Evolutionary conservation across 2,113 vertebrate species (phyloP), one percentile per base, ranked within the genome.

Genomic region (Pomatostomus ruficeps): DNA sequence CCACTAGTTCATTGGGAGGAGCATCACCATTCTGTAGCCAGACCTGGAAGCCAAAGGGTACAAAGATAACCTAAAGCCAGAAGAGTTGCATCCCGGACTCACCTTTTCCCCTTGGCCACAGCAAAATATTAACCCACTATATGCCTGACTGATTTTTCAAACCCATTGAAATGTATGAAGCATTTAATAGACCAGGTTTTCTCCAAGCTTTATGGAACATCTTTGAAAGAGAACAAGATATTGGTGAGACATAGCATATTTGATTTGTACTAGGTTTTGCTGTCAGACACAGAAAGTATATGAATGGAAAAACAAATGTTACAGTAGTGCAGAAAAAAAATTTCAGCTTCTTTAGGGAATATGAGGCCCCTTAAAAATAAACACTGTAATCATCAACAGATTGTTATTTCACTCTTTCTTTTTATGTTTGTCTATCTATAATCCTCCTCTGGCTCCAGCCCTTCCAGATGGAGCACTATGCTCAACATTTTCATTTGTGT

Each of bases 321-420:
- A 92, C 59, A 88, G 75, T 88, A 91, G 57, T 78, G 79, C 48
- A 92, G 61, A 61, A 52, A 31, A 96, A 71, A 59, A 62, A 86
- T 71, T 51, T 77, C 21, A 65, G 54, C 51, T 90, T 93, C 85
- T 76, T 82, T 58, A 46, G n/a, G 65, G 65, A 93, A 74, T 84
- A 84, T 81, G 57, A 89, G 48, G 79, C 23, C 61, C 55, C 62
- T 89, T 88, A 88, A 94, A 97, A 96, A 96, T 92, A 96, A 93
- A 89, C 57, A 71, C 68, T 67, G 38, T 76, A 91, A 89, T 91
- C 74, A 94, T 72, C 68, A 95, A 82, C 93, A 87, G 81, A 77
- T 92, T 95, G 61, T 67, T 95, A 84, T 88, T 95, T 88, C 68
- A 78, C 76, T 83, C 42, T 65, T 86, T 36, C 88, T 90, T 95